A percentile compares a stretch with the other conserved stretches of the same genome.
phyloP scores from a whole-genome alignment of 1,140 invertebrate genomes.

The Drepana arcuata region DNA sequence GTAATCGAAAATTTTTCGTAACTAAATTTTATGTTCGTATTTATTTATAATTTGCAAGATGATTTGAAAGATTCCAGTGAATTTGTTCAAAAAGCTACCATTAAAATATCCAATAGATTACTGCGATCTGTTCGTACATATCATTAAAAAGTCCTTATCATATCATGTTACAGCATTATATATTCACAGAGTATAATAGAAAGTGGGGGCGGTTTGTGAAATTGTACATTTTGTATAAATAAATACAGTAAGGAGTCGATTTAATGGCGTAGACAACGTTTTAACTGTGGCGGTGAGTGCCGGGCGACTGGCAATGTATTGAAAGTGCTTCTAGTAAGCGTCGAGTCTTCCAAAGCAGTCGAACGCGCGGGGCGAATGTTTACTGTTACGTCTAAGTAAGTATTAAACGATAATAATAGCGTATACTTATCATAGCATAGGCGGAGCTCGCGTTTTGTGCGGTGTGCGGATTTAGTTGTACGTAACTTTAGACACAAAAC shows the following conservation, averaged over 20 bases:
- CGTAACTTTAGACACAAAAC: constrained; percentile 61
- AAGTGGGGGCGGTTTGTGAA: constrained; percentile 52
- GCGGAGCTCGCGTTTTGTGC: constrained; percentile 30
- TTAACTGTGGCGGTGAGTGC: constrained; percentile 44
- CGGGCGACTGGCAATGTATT: constrained; percentile 59
- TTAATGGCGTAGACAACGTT: constrained; percentile 46
- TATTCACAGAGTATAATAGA: constrained; percentile 34
- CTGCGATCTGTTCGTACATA: constrained; percentile 18
- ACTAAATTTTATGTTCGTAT: no score
- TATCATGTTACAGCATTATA: constrained; percentile 25
- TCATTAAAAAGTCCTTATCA: constrained; percentile 21
- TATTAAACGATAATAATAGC: constrained; percentile 70
- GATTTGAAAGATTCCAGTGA: no score
- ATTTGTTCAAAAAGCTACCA: neutral
- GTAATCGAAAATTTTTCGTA: no score
- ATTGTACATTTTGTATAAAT: constrained; percentile 69
- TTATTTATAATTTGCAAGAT: no score
- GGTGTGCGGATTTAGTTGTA: constrained; percentile 39
- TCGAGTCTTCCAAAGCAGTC: constrained; percentile 70
- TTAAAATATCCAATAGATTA: constrained; percentile 10
- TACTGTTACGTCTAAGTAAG: constrained; percentile 63
- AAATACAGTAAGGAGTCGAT: constrained; percentile 58
- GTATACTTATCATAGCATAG: constrained; percentile 61
- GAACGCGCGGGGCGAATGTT: constrained; percentile 44
- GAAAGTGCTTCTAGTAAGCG: constrained; percentile 66